These are phyloP conservation scores for Drosophila demipolita DNA, from an alignment of 2,888 invertebrate species.

Conservation along the genomic window DNA sequence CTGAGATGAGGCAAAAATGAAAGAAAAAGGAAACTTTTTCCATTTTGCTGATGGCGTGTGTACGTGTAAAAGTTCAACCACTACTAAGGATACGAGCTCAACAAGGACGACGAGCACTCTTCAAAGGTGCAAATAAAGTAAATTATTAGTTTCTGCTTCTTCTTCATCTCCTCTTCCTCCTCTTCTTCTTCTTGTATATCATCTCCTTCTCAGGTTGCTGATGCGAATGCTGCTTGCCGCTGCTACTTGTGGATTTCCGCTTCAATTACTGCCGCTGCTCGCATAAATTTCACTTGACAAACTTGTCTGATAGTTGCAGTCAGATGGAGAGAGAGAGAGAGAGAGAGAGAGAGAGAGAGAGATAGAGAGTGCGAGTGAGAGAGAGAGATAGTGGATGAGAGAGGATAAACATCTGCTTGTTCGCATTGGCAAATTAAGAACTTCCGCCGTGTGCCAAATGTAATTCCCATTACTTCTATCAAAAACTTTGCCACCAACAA, in stretches of 20 bases:
- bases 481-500: not conserved
- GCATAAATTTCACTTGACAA: conserved; percentile 80
- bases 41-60: conserved; percentile 76
- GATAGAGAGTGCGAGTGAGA: not conserved
- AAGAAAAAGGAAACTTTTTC: conserved; percentile 66
- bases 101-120: conserved; percentile 53
- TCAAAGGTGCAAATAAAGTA: conserved; percentile 80
- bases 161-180: conserved; percentile 27
- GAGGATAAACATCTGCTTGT: conserved; percentile 34
- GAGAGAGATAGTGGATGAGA: not conserved
- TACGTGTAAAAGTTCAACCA: conserved; percentile 74
- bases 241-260: conserved; percentile 77
- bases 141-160: conserved; percentile 73
- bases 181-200: conserved; percentile 27
- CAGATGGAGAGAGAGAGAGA: not conserved
- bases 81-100: conserved; percentile 36
- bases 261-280: conserved; percentile 71
- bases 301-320: conserved; percentile 64
- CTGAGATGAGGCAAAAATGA: not conserved
- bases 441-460: conserved; percentile 45
- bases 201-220: conserved; percentile 6
- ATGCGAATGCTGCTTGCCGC: conserved; percentile 13
- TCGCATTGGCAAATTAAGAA: conserved; percentile 69
- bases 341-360: not conserved
- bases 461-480: conserved; percentile 28